A percentile compares a stretch with the other conserved stretches of the same genome.
Evolutionary conservation across 2,113 vertebrate genomes (phyloP).

Genomic region (Calypte anna): DNA sequence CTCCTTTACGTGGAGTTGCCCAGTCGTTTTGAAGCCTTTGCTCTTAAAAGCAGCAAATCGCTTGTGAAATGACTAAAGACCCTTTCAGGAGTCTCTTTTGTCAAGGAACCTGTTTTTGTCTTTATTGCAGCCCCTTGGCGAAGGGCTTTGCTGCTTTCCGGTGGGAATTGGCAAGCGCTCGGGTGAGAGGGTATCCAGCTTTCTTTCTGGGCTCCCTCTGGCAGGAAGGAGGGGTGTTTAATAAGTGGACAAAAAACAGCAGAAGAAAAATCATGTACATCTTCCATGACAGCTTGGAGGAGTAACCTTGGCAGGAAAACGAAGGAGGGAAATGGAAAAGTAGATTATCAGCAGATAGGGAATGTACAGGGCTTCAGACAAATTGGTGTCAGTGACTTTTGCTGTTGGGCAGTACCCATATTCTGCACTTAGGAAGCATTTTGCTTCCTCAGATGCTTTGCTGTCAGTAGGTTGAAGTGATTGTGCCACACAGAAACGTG

Average conservation of each 20-base stretch:
- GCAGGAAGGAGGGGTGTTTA: conserved; percentile 39
- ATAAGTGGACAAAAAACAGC: background rate
- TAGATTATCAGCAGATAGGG: background rate
- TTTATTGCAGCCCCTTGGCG: background rate
- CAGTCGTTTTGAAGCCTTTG: background rate
- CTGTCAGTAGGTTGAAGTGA: background rate
- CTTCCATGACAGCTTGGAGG: background rate
- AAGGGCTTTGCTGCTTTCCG: background rate
- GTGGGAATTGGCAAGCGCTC: background rate
- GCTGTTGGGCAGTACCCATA: accelerated
- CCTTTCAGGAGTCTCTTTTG: background rate
- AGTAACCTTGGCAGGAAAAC: background rate
- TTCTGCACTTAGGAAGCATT: background rate
- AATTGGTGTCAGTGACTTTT: accelerated
- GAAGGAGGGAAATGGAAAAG: background rate
- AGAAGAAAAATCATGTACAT: background rate
- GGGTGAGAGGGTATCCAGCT: background rate
- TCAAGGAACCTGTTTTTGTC: background rate
- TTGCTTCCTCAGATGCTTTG: background rate
- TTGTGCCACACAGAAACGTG: background rate
- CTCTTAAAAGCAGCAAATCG: background rate
- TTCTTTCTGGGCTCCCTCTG: background rate
- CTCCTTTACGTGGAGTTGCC: background rate
- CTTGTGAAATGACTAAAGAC: background rate
- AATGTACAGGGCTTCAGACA: accelerated